phyloP scores from a whole-genome alignment of 2,797 vertebrate genomes.

The Gobio occitaniae region DNA sequence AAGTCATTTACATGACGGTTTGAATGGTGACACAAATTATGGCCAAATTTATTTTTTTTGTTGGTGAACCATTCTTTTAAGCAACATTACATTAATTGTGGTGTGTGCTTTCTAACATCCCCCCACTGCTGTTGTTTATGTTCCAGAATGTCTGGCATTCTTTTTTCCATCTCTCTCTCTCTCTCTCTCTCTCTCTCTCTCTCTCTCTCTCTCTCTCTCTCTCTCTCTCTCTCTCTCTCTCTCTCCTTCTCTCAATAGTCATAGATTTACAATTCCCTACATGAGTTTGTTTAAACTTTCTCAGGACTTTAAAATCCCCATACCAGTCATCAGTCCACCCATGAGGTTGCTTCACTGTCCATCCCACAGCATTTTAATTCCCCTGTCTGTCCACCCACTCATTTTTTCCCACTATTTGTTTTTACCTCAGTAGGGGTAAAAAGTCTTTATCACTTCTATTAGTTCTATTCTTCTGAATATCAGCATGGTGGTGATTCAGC shows the following conservation, averaged over 20 bases:
- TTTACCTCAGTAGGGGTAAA: slow-evolving; percentile 66
- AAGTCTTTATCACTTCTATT: too few relatives aligned
- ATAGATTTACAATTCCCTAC: slow-evolving; percentile 66
- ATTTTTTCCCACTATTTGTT: slow-evolving; percentile 74
- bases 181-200: slow-evolving; percentile 55
- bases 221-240: slow-evolving; percentile 46
- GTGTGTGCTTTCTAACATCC: not conserved
- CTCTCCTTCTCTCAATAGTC: slow-evolving; percentile 64
- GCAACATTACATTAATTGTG: not conserved
- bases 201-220: slow-evolving; percentile 36
- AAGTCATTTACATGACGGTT: not conserved
- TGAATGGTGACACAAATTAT: not conserved
- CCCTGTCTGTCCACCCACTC: slow-evolving; percentile 68
- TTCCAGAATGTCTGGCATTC: slow-evolving; percentile 31
- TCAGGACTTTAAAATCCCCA: slow-evolving; percentile 64
- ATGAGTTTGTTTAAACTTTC: slow-evolving; percentile 78
- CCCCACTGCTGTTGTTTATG: slow-evolving; percentile 28
- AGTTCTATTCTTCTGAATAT: not conserved
- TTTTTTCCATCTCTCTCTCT: slow-evolving; percentile 36
- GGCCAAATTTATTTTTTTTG: not conserved
- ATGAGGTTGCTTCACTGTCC: slow-evolving; percentile 59
- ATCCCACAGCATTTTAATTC: slow-evolving; percentile 50
- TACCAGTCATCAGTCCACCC: slow-evolving; percentile 65
- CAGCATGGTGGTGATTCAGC: not conserved
- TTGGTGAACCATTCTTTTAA: not conserved